Base-by-base conservation (phyloP, 2,113 vertebrate species). In the Ictidomys tridecemlineatus region DNA sequence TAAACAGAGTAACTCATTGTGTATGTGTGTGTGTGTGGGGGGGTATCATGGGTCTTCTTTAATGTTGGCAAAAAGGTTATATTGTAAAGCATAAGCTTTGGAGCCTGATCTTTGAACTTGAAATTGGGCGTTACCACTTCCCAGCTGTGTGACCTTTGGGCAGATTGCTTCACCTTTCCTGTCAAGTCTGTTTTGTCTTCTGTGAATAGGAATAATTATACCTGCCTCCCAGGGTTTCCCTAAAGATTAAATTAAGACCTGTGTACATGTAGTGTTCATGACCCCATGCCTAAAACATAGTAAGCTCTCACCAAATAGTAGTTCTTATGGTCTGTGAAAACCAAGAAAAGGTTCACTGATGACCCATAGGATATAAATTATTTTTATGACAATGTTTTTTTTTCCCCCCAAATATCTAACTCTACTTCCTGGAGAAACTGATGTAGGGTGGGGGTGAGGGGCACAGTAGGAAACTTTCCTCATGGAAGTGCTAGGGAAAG, bases 101-200 rank as follows among this genome's bases (percentile, higher is more conserved):
- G 82, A 67, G 51, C 87, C 42, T 51, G 85, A 69, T 10, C 80
- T 94, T 72, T 9, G 53, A 65, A 80, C 74, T 86, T 78, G 69
- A 77, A 93, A 70, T 17, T 67, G 73, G 89, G 67, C 1, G 0
- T 80, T 87, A 18, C 56, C 16, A 24, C 6, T 56, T 83, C 26
- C 48, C 18, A n/a, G n/a, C 37, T 42, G 26, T 88, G 58, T 96
- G 48, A 61, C 28, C 85, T 89, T 79, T 78, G 39, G 65, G 61
- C 77, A 28, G 17, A 42, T 95, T 83, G 67, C n/a, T 70, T 63
- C 65, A 39, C 39, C 13, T 65, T 11, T 4, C 20, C 45, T 69
- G 56, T 51, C 77, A 63, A 84, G 45, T 93, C 87, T 92, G 1
- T 20, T 93, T 96, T 77, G 37, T 69, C 88, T 92, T 92, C 70